Base-by-base conservation (phyloP, 2,113 vertebrate genomes). In the Alosa alosa region DNA sequence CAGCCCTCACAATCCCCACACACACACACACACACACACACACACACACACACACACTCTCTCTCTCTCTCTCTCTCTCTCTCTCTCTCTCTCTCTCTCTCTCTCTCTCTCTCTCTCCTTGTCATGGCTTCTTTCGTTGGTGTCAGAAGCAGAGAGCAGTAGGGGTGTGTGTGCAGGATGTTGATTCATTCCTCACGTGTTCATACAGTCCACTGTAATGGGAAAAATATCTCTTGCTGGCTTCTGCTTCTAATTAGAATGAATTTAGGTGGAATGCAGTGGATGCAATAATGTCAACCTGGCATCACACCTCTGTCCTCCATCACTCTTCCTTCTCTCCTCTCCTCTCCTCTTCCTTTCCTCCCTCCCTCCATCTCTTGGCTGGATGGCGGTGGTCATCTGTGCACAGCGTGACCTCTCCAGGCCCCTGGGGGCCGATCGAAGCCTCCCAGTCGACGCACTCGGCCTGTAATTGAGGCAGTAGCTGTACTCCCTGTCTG, bases 391-490 rank as follows among this genome's bases (percentile, higher is more conserved):
- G 18, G 11, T 78, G 72, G 72, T 78, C 72, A 78, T 39, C 25
- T 15, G 15, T 78, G 13, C 72, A 41, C 36, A 39, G 72, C 72
- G 72, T 78, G 25, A 39, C 31, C 13, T 39, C 72, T 78, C 36
- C 18, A 4, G 31, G 72, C 9, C 72, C 72, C 36, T 39, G 31
- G 31, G 31, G 72, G 31, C 31, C 72, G 72, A 78, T 39, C 10
- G 72, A 78, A 78, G 31, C 2, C 13, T 39, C 72, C 72, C 72
- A 13, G 31, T 39, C 4, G 72, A 36, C 31, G 5, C 46, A 6
- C 20, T 64, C 68, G 20, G 60, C 75, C 68, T 84, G 6, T 84
- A 20, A 78, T 47, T 84, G 44, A 49, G 45, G 75, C 55, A 60
- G 55, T 4, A 22, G 55, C 18, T 60, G 55, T 20, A 20, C n/a